A percentile compares a stretch with the other conserved stretches of the same genome.
phyloP scores from a whole-genome alignment of 2,797 vertebrate genomes.

The Platalea minor region DNA sequence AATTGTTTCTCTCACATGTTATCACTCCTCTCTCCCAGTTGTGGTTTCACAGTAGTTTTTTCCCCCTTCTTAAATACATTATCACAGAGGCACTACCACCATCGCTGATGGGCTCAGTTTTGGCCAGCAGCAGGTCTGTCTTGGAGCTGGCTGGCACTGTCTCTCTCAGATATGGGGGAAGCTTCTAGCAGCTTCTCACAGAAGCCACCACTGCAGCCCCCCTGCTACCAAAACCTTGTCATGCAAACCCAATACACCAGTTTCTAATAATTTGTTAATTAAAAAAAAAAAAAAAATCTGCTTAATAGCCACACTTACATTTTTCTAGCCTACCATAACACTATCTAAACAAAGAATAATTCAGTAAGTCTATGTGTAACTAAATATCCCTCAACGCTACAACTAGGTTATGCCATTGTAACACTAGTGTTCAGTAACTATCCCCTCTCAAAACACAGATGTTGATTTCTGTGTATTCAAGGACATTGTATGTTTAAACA shows the following conservation, averaged over 20 bases:
- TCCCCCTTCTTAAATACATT: background rate
- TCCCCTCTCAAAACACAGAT: background rate
- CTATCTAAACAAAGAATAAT: background rate
- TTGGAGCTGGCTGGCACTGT: background rate
- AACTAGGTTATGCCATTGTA: background rate
- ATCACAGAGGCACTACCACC: accelerated
- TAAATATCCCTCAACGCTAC: background rate
- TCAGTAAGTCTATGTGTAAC: background rate
- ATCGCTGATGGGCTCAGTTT: accelerated
- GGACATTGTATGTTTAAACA: background rate
- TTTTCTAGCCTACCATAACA: background rate
- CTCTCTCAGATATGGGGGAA: accelerated
- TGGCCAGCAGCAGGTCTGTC: accelerated
- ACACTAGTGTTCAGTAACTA: background rate
- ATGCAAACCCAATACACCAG: accelerated
- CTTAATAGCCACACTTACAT: accelerated
- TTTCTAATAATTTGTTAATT: background rate
- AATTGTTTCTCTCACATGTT: background rate
- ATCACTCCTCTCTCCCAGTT: background rate
- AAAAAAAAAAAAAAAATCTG: background rate
- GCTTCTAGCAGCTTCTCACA: background rate
- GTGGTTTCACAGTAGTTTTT: background rate
- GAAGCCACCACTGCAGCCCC: background rate
- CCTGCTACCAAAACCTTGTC: background rate
- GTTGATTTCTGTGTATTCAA: background rate